Evolutionary conservation across 2,888 invertebrate species (phyloP), one percentile per base, ranked within the genome.

Genomic region (Pyrrhia umbra): DNA sequence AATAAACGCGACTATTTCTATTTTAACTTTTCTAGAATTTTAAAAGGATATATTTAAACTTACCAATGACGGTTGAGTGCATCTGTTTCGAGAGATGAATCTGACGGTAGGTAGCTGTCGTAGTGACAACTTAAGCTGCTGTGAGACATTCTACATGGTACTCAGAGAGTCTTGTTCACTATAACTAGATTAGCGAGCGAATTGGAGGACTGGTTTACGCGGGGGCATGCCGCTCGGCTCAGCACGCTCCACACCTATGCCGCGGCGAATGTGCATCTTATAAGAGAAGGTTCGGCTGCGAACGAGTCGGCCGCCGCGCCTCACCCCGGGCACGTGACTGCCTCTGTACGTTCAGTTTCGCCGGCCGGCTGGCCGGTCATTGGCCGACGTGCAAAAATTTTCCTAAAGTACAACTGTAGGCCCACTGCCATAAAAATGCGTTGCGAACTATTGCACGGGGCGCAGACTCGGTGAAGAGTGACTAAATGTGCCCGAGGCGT

Each of bases 251-350:
- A 89, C 92, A 92, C 93, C 88, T 93, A 92, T 91, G 92, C 88
- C 91, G 89, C 90, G 87, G 85, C 89, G 92, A 92, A 90, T 92
- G 92, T 93, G 93, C 94, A 94, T 94, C 92, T 93, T 93, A 92
- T 90, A 92, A 89, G 93, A 92, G 93, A 93, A 93, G 93, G 94
- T 90, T 92, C 86, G 90, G 87, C 90, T 90, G 88, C 88, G 86
- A 88, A 82, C 84, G 83, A 91, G 86, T 89, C 94, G 90, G 93
- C 93, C 93, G 92, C 92, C 93, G 85, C 94, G 90, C 88, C 94
- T 93, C 94, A 93, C 94, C 94, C 94, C 94, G 92, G 93, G 92
- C 94, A 95, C 94, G 94, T 95, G 94, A 95, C 94, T 94, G 92
- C 89, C 87, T 90, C 90, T 79, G 85, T 85, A 82, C 86, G 90